Percentiles rank a stretch among this genome's conserved stretches.
Evolutionary conservation across 2,113 vertebrate genomes (phyloP).

Genomic region (Danionella cerebrum): DNA sequence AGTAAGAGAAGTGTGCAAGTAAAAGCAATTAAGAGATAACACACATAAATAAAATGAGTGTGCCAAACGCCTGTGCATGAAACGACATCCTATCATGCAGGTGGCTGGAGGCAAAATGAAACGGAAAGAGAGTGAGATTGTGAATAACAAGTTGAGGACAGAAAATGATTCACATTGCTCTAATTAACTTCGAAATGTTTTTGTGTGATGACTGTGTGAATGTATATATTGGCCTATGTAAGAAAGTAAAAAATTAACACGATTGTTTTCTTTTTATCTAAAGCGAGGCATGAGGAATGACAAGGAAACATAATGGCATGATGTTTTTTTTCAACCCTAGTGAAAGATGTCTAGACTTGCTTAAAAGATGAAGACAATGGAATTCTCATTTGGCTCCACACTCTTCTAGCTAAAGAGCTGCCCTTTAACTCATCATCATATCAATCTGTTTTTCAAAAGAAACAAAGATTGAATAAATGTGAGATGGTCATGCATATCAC

Average conservation of each 20-base stretch:
- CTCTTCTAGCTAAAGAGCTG: neutral
- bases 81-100: neutral
- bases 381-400: neutral
- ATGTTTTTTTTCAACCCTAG: neutral
- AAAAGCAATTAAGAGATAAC: slow-evolving; percentile 21
- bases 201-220: neutral
- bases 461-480: neutral
- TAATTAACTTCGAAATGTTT: neutral
- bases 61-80: neutral
- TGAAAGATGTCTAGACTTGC: neutral
- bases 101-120: neutral
- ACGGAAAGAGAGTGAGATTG: neutral
- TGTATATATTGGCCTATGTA: no score
- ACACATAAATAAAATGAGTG: neutral
- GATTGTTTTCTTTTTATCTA: no score
- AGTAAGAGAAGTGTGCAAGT: no score
- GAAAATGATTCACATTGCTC: neutral
- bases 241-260: no score
- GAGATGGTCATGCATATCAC: neutral
- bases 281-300: no score
- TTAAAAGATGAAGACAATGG: neutral
- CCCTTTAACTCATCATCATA: neutral
- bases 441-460: neutral
- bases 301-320: neutral
- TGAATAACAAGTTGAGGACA: neutral